Base-by-base conservation (phyloP, 2,888 invertebrate genomes). In the Ormyrus thymus region DNA sequence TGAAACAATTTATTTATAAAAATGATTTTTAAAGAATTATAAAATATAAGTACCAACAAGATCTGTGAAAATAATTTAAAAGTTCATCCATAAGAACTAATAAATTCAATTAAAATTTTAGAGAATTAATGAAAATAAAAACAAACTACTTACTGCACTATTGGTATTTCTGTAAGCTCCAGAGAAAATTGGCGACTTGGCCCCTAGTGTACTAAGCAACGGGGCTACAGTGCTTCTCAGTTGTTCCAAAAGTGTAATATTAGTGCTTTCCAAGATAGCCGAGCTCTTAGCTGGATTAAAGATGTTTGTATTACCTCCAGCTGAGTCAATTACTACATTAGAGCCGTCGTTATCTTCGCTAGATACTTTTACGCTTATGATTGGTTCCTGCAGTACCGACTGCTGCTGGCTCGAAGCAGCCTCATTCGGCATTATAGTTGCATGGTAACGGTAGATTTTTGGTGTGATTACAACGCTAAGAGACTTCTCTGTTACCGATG, bases 201-300 rank as follows among this genome's bases (percentile, higher is more conserved):
- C 84, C 50, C 87, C 89, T n/a, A 89, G 82, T 0, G 86, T 86
- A 76, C 83, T 69, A 15, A 89, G 83, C 45, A 89, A 82, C 15
- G 90, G 90, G 43, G 90, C 90, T 11, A 90, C 90, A 3, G 90
- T 90, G 79, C 89, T 89, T 45, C 89, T 83, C 4, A 90, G 80
- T 70, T 89, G 88, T 76, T 90, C 88, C 55, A 90, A 55, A 11
- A 89, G 82, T 8, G 86, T 85, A 6, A 64, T 81, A 51, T 88
- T 90, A 11, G 86, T 86, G 58, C 75, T 83, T 48, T 86, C 83
- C 15, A 85, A 80, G 55, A 87, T 83, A 59, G 85, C 84, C 11
- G 81, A 71, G 66, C 86, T 87, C 64, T 84, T 86, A 0, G 87
- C 82, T 0, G 90, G 90, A 82, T 83, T 90, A 82, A 90, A 90